Evolutionary conservation across 2,797 vertebrate species (phyloP), one percentile per base, ranked within the genome.

Genomic region (Muraenolepis orangiensis): DNA sequence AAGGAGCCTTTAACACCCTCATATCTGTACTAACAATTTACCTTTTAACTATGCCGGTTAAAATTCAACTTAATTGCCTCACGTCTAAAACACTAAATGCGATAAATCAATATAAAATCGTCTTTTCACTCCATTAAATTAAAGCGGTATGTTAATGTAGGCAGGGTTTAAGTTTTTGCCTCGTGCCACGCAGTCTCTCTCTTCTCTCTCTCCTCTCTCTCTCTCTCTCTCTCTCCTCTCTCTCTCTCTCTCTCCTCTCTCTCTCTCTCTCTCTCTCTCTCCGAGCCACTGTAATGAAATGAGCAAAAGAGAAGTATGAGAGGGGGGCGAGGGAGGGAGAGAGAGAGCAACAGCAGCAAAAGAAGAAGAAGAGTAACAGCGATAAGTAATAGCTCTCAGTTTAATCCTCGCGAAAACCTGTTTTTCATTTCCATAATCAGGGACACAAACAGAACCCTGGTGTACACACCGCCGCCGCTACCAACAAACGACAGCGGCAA

Each of bases 401-500:
- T 78, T 87, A 83, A 88, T 85, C 80, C 80, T 83, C 83, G 77
- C 74, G 78, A 83, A 46, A 78, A n/a, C n/a, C 78, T 82, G 66
- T 70, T 82, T 74, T 78, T 90, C 85, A 90, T 90, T 88, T 85
- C 75, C 86, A 86, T 89, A 86, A 90, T 83, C 78, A 85, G 76
- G 77, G 78, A 80, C 82, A 72, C 66, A 85, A 86, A 85, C 75
- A 79, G 51, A n/a, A 57, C 7, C 51, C n/a, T 34, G 20, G 23
- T 20, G 20, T 4, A 34, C 32, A 34, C 32, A n/a, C n/a, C n/a
- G n/a, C n/a, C n/a, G n/a, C n/a, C n/a, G n/a, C n/a, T n/a, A n/a
- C n/a, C n/a, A n/a, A n/a, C n/a, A n/a, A n/a, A n/a, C n/a, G n/a
- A n/a, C n/a, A n/a, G n/a, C n/a, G n/a, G n/a, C n/a, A n/a, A n/a